A percentile compares a stretch with the other conserved stretches of the same genome.
Evolutionary conservation across 92 coral and sea anemone genomes (phyloP).

Genomic region (Heteractis magnifica): DNA sequence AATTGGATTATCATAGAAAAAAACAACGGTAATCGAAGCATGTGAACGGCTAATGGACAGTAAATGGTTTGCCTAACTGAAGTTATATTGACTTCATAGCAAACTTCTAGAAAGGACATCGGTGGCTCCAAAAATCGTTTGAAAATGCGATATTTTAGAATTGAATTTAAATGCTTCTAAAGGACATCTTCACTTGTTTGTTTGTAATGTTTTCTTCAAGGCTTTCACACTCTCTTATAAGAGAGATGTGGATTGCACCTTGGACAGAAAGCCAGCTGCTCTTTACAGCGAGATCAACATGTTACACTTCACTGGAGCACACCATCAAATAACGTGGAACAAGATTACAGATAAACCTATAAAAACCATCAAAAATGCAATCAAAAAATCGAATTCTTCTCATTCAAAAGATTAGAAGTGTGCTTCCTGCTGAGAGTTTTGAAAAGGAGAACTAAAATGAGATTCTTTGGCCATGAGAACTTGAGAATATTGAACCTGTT

Average conservation of each 20-base stretch:
- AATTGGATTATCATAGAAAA: background rate
- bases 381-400: constrained; percentile 14
- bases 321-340: constrained; percentile 18
- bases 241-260: background rate
- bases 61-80: background rate
- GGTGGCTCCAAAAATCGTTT: background rate
- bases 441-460: background rate
- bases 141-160: background rate
- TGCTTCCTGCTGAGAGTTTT: constrained; percentile 28
- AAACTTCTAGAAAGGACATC: constrained; percentile 4
- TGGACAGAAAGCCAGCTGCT: constrained; percentile 5
- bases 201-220: constrained; percentile 29
- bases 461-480: background rate
- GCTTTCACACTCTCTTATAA: constrained; percentile 18
- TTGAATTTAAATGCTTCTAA: background rate
- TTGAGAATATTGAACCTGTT: background rate
- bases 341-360: constrained; percentile 35
- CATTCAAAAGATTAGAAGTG: background rate
- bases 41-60: background rate
- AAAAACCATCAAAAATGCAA: constrained; percentile 25
- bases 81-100: background rate
- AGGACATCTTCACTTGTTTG: constrained; percentile 21
- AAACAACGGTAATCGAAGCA: background rate
- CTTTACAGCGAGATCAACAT: background rate
- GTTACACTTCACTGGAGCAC: constrained; percentile 13